A percentile compares a stretch with the other conserved stretches of the same genome.
Conservation (phyloP, 2,797 vertebrate species). For the Hemibagrus guttatus region DNA sequence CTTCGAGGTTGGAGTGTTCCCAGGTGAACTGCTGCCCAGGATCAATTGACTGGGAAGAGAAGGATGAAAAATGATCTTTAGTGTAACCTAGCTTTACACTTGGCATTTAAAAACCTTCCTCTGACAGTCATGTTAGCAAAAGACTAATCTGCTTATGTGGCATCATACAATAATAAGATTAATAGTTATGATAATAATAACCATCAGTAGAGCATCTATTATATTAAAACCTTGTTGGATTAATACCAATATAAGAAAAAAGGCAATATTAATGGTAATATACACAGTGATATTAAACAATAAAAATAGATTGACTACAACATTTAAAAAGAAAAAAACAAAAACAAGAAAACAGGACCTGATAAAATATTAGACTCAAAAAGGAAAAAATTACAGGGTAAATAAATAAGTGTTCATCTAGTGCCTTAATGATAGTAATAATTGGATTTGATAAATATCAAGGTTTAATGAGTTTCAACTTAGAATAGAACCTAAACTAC, state of each 20-base stretch:
- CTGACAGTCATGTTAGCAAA: not conserved
- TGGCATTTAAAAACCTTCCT: conserved; percentile 12
- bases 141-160: not conserved
- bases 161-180: not conserved
- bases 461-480: not conserved
- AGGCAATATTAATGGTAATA: not conserved
- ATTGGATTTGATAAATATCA: not conserved
- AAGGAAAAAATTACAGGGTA: not conserved
- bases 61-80: conserved; percentile 22
- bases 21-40: conserved; percentile 97
- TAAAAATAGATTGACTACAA: not conserved
- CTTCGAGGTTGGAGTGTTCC: conserved; percentile 96
- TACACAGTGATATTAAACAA: not conserved
- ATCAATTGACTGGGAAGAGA: conserved; percentile 83
- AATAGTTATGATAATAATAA: not conserved
- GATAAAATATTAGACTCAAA: not conserved
- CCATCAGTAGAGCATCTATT: not conserved
- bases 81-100: not conserved
- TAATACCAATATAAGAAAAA: not conserved
- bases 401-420: not conserved
- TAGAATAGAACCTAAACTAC: not conserved
- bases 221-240: not conserved
- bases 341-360: not conserved
- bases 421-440: not conserved
- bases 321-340: not conserved